Base-by-base conservation (phyloP, 1,140 invertebrate species). In the Ptiloglossa arizonensis region DNA sequence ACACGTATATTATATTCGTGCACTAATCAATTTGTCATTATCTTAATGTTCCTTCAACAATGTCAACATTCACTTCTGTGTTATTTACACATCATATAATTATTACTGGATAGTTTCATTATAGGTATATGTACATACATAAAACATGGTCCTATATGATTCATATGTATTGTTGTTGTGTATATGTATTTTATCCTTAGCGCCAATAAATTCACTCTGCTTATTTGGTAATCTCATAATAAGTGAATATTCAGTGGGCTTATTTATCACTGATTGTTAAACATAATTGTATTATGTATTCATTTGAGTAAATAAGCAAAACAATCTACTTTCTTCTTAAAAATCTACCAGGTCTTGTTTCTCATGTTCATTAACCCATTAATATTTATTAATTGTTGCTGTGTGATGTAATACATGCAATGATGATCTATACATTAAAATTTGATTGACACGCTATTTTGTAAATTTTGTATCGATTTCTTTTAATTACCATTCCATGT, bases 151-250 rank as follows among this genome's bases (percentile, higher is more conserved):
- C 86, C 86, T 90, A 87, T 88, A 84, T 83, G 73, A 88, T 88
- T 89, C 83, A 89, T 90, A 90, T 89, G 85, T 89, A 85, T 90
- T 86, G 88, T 89, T 90, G 86, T 85, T 35, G 77, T 87, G 67
- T 86, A 87, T 80, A 80, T 80, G 56, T 85, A 60, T 79, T 62
- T 80, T 64, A 80, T 75, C 50, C 22, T 83, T 71, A 75, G 60
- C 52, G 59, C 50, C 48, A 54, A 78, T 62, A 81, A 74, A 70
- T 74, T 80, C 57, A 48, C 41, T 38, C 60, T 44, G 19, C 29
- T 83, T 62, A 46, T 27, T 17, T 67, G 6, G 6, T 62, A 67
- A 32, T 29, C 32, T 81, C 71, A 82, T 29, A 46, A 29, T 62
- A 75, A 60, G 1, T 64, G 38, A 44, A 66, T 83, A 79, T 70